Evolutionary conservation across 2,797 vertebrate species (phyloP), one percentile per base, ranked within the genome.

Genomic region (Dromococcyx pavoninus): DNA sequence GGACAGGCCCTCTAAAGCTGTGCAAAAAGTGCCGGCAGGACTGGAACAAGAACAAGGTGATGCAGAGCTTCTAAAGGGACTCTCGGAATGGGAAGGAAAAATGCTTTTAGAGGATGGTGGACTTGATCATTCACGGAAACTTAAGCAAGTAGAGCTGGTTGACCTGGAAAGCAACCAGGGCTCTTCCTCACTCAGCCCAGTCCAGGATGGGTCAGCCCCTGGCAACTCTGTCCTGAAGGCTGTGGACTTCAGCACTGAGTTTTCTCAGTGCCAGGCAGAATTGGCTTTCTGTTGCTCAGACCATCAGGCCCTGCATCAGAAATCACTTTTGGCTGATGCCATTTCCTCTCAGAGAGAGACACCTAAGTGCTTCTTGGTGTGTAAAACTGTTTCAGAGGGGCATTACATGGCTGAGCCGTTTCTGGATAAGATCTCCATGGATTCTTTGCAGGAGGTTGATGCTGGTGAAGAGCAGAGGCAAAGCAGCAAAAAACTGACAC

Each of bases 371-470:
- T 95, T 91, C 72, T 86, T 91, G 72, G 87, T 96, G 10, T 96
- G 83, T 93, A 95, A 96, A 91, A 88, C 95, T 5, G 30, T 95
- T 96, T 96, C 96, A 86, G 86, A 95, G 65, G 88, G 81, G 1
- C 92, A 93, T 82, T 92, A 95, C 58, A 94, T 93, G 56, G 92
- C 95, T 60, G 94, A 96, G 39, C 89, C 92, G 0, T 75, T 89
- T 65, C 58, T 85, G 53, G 57, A 32, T 74, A 83, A 62, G 14
- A n/a, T 50, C 44, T 44, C 57, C 43, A 18, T 2, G 3, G 86
- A 80, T 79, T 54, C 74, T 87, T 76, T 91, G 41, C 90, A 79
- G 53, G 83, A 90, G 37, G 39, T 57, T 11, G 77, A 58, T 79
- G 39, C 44, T 90, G 57, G 30, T 86, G 51, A 44, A 79, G 86